phyloP scores from a whole-genome alignment of 35 echinoderm and acorn worm species.

The Nesometra sesokonis region DNA sequence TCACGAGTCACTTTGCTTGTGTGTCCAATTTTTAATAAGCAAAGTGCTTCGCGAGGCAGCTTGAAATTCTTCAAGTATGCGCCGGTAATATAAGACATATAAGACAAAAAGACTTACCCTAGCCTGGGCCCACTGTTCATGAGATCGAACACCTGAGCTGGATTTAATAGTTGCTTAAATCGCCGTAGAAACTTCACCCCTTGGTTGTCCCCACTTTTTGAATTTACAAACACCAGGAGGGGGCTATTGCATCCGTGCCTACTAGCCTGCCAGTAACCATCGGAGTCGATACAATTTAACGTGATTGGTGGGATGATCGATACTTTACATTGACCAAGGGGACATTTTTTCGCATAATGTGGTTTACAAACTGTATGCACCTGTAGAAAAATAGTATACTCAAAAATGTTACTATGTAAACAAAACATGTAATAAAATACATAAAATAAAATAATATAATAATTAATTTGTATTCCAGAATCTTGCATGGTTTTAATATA shows the following conservation, averaged over 20 bases:
- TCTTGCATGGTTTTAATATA: too few relatives aligned
- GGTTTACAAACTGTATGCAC: constrained; percentile 71
- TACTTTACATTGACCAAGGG: constrained; percentile 81
- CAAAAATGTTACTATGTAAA: neutral
- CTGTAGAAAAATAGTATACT: constrained; percentile 23
- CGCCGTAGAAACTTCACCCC: constrained; percentile 92
- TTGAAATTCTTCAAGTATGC: too few relatives aligned
- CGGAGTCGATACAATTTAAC: constrained; percentile 85
- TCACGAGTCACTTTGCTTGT: too few relatives aligned
- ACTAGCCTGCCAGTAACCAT: constrained; percentile 96
- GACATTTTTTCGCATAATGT: constrained; percentile 79
- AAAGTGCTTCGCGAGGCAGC: too few relatives aligned
- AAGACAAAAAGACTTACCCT: constrained; percentile 43
- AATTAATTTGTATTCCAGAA: too few relatives aligned
- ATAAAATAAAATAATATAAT: neutral
- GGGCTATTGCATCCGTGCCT: constrained; percentile 83
- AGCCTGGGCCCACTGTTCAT: constrained; percentile 88
- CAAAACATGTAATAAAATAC: neutral
- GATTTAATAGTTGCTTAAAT: constrained; percentile 90
- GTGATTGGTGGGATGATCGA: constrained; percentile 88
- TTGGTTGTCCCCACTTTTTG: constrained; percentile 95
- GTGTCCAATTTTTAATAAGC: too few relatives aligned
- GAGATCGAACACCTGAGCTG: constrained; percentile 94
- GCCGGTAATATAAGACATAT: too few relatives aligned
- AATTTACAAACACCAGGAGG: constrained; percentile 95